Percentiles rank a stretch among this genome's conserved stretches.
Conservation (phyloP, 1,140 invertebrate species). For the Eubasilissa regina region DNA sequence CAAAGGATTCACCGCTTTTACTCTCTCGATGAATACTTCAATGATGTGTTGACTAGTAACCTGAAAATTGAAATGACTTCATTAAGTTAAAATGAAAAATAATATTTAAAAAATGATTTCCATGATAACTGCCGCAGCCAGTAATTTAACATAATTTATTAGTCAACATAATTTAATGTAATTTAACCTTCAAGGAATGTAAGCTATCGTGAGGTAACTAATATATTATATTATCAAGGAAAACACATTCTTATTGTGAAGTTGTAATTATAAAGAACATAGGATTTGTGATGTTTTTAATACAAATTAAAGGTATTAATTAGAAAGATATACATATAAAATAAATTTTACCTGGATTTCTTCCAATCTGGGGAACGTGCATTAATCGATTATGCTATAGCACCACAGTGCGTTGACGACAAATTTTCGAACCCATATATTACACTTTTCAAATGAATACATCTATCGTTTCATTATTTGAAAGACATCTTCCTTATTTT, state of each 20-base stretch:
- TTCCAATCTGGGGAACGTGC: too few species aligned
- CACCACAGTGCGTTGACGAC: too few species aligned
- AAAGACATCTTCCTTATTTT: too few species aligned
- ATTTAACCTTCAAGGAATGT: not conserved
- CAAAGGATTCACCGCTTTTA: slow-evolving; percentile 80
- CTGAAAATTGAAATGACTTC: slow-evolving; percentile 63
- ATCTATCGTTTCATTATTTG: too few species aligned
- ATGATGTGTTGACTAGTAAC: slow-evolving; percentile 78
- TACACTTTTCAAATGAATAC: too few species aligned
- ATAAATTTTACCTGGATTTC: too few species aligned
- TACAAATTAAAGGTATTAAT: too few species aligned
- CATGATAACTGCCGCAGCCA: not conserved
- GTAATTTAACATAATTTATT: not conserved
- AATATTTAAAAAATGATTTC: not conserved
- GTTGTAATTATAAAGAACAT: too few species aligned
- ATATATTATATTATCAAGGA: not conserved
- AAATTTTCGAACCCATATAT: too few species aligned
- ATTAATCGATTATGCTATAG: too few species aligned
- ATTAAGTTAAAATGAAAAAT: not conserved
- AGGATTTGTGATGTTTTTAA: too few species aligned
- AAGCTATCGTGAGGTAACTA: not conserved
- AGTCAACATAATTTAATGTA: not conserved
- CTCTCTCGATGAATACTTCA: slow-evolving; percentile 77
- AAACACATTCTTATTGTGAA: not conserved
- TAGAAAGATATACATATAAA: too few species aligned